A percentile compares a stretch with the other conserved stretches of the same genome.
phyloP scores from a whole-genome alignment of 1,140 invertebrate species.

The Orussus abietinus region DNA sequence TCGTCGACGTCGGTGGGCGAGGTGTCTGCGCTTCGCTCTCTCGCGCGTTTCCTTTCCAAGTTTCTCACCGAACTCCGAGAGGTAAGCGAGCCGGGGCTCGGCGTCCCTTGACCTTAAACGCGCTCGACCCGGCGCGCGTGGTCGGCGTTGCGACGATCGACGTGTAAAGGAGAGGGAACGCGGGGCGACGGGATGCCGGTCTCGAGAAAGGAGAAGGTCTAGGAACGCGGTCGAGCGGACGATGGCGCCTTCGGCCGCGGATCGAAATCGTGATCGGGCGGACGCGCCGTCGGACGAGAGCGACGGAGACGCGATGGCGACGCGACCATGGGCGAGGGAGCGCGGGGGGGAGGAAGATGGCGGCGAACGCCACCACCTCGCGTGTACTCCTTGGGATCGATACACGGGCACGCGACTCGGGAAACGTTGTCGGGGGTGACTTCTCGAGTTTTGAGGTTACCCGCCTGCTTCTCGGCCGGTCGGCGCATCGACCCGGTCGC shows the following conservation, averaged over 20 bases:
- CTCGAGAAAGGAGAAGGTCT: too few species aligned
- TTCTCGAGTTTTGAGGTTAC: too few species aligned
- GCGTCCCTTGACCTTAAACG: background rate
- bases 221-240: too few species aligned
- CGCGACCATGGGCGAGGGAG: slow-evolving; percentile 13
- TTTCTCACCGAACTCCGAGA: slow-evolving; percentile 38
- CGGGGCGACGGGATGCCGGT: too few species aligned
- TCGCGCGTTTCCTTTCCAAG: slow-evolving; percentile 30
- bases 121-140: background rate
- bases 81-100: slow-evolving; percentile 32
- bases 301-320: slow-evolving; percentile 11
- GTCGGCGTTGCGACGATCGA: background rate
- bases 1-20: slow-evolving; percentile 22
- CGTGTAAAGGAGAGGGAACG: background rate
- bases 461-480: too few species aligned
- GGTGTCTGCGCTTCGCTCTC: slow-evolving; percentile 26
- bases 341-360: slow-evolving; percentile 18
- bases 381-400: slow-evolving; percentile 20
- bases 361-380: slow-evolving; percentile 9
- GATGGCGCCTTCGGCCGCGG: too few species aligned
- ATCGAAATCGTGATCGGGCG: slow-evolving; percentile 5
- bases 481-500: too few species aligned
- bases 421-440: too few species aligned
- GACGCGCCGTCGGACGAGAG: slow-evolving; percentile 5
- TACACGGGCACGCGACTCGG: slow-evolving; percentile 18